Evolutionary conservation across 2,797 vertebrate genomes (phyloP).

Genomic region (Cyclura pinguis): DNA sequence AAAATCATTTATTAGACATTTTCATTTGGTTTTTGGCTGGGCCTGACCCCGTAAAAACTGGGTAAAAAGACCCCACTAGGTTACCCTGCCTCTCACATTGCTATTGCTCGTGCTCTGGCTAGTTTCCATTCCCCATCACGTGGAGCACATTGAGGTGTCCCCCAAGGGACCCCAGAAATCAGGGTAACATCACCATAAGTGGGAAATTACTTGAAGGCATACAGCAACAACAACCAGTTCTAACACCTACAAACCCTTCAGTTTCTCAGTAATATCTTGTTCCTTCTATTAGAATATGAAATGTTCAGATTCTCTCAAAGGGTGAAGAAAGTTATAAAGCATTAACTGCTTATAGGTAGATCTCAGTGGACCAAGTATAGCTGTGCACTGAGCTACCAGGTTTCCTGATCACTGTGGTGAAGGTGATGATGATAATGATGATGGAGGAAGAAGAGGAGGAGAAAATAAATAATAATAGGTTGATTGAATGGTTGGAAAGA

Average conservation of each 20-base stretch:
- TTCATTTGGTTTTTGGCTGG: no score
- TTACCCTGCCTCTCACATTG: no score
- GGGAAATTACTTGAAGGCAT: no score
- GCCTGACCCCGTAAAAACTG: no score
- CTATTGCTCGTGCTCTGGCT: no score
- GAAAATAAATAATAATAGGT: background rate
- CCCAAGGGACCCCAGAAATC: no score
- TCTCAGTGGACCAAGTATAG: background rate
- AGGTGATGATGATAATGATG: no score
- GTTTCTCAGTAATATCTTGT: conserved; percentile 4
- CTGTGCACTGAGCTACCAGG: background rate
- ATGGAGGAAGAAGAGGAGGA: background rate
- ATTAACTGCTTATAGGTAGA: background rate
- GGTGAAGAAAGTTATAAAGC: background rate
- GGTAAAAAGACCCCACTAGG: no score
- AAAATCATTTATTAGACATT: no score
- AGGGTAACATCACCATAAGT: no score
- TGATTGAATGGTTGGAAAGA: background rate
- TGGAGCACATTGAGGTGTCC: no score
- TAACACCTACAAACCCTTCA: background rate
- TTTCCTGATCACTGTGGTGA: background rate
- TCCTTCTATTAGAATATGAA: background rate
- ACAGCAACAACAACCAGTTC: background rate
- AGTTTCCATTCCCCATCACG: no score
- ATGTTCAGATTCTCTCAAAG: background rate